These are phyloP conservation scores for Agelaius phoeniceus DNA, from an alignment of 2,113 vertebrate species.

Conservation along the genomic window DNA sequence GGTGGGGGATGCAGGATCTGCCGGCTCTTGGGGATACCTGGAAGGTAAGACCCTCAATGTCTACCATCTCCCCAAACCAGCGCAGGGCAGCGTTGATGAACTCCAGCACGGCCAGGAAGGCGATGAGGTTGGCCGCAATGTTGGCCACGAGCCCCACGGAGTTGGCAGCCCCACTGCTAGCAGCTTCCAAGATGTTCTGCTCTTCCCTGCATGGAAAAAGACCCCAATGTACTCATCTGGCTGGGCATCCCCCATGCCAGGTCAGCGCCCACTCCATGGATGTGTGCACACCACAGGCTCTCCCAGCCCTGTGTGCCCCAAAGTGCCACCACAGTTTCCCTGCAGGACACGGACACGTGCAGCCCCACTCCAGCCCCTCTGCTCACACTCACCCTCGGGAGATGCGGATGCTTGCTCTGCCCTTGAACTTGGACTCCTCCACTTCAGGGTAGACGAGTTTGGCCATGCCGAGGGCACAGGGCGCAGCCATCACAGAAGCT, in stretches of 20 bases:
- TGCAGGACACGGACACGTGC: fast-evolving
- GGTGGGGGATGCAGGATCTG: not conserved
- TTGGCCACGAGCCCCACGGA: constrained; percentile 87
- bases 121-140: constrained; percentile 89
- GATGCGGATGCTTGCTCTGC: constrained; percentile 67
- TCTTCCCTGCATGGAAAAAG: constrained; percentile 77
- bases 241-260: not conserved
- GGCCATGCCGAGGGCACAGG: constrained; percentile 89
- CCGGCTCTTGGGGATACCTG: constrained; percentile 75
- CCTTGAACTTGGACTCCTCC: constrained; percentile 82
- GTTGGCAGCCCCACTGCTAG: constrained; percentile 83
- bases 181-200: constrained; percentile 90
- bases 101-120: constrained; percentile 87
- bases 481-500: constrained; percentile 96
- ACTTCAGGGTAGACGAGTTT: constrained; percentile 93
- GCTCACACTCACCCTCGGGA: constrained; percentile 57
- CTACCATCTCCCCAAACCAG: constrained; percentile 90
- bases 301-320: not conserved
- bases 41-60: constrained; percentile 83
- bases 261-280: fast-evolving
- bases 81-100: constrained; percentile 86
- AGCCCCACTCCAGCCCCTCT: not conserved
- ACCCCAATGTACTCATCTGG: not conserved
- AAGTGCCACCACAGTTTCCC: fast-evolving
- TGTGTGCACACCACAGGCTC: not conserved